These are phyloP conservation scores for Lasioglossum pauxillum DNA, from an alignment of 2,888 invertebrate genomes.

Conservation along the genomic window DNA sequence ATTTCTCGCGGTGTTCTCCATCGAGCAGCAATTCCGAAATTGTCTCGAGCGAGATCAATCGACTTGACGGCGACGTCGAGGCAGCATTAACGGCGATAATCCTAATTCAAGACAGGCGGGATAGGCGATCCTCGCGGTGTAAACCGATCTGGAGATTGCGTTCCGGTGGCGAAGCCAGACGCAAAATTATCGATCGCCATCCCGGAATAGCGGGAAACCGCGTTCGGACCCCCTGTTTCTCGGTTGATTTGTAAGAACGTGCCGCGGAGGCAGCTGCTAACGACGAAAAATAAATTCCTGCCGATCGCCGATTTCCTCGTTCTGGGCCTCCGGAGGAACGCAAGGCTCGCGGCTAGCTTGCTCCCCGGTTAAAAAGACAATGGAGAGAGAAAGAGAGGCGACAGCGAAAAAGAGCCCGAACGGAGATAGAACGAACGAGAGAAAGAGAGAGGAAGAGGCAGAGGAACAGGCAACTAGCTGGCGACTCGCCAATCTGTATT, in stretches of 20 bases:
- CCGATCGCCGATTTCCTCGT: constrained; percentile 17
- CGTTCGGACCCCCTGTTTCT: constrained; percentile 24
- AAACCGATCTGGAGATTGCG: constrained; percentile 4
- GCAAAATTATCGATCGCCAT: constrained; percentile 41
- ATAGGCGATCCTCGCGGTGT: constrained; percentile 3
- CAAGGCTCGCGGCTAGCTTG: background rate
- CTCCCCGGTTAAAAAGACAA: constrained; percentile 53
- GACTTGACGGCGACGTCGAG: background rate
- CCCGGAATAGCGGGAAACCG: constrained; percentile 21
- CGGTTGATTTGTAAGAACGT: constrained; percentile 32
- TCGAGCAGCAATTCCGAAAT: background rate
- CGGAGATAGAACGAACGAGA: background rate
- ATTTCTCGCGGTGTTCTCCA: background rate
- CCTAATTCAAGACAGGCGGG: background rate
- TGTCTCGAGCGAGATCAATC: background rate
- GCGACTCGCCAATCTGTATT: constrained; percentile 50
- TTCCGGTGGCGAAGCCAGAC: constrained; percentile 1
- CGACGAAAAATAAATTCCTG: constrained; percentile 17
- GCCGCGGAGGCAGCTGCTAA: constrained; percentile 16
- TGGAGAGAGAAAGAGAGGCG: background rate
- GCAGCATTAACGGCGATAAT: background rate
- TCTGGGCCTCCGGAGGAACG: background rate
- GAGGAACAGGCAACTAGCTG: constrained; percentile 14
- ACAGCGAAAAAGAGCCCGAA: background rate
- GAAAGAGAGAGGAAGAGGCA: background rate